Conservation (phyloP, 2,888 invertebrate genomes). For the Aphrophora alni region DNA sequence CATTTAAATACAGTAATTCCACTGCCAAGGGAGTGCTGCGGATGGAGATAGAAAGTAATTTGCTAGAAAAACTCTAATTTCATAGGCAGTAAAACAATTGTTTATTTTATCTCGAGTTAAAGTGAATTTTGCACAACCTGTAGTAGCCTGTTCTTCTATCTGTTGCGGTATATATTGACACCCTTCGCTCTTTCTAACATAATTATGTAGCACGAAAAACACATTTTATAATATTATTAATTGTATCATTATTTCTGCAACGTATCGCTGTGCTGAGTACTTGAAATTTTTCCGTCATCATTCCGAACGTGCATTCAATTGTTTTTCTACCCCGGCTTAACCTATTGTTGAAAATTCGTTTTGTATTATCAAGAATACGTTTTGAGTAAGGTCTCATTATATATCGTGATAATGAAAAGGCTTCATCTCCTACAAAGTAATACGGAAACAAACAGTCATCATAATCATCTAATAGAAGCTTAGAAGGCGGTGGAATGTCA, state of each 20-base stretch:
- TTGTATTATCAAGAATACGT: too few species aligned
- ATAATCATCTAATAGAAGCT: too few species aligned
- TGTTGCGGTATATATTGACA: too few species aligned
- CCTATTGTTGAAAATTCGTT: too few species aligned
- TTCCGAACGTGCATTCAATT: too few species aligned
- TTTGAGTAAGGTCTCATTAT: too few species aligned
- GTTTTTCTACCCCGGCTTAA: too few species aligned
- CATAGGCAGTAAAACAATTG: constrained; percentile 27
- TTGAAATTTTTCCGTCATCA: constrained; percentile 45
- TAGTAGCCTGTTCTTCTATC: not conserved
- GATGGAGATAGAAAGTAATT: constrained; percentile 42
- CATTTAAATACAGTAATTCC: constrained; percentile 43
- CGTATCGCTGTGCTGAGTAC: constrained; percentile 46
- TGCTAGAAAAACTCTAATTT: constrained; percentile 40
- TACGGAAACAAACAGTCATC: too few species aligned
- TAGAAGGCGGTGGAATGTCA: too few species aligned
- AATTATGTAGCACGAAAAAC: constrained; percentile 47
- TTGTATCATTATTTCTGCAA: constrained; percentile 40
- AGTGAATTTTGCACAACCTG: not conserved
- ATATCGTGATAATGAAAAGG: too few species aligned
- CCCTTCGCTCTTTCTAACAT: too few species aligned
- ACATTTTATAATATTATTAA: constrained; percentile 45
- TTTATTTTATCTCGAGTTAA: constrained; percentile 17
- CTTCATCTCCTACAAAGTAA: too few species aligned
- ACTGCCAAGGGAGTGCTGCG: constrained; percentile 43